Conservation (phyloP, 2,113 vertebrate species). For the Philantomba maxwellii region DNA sequence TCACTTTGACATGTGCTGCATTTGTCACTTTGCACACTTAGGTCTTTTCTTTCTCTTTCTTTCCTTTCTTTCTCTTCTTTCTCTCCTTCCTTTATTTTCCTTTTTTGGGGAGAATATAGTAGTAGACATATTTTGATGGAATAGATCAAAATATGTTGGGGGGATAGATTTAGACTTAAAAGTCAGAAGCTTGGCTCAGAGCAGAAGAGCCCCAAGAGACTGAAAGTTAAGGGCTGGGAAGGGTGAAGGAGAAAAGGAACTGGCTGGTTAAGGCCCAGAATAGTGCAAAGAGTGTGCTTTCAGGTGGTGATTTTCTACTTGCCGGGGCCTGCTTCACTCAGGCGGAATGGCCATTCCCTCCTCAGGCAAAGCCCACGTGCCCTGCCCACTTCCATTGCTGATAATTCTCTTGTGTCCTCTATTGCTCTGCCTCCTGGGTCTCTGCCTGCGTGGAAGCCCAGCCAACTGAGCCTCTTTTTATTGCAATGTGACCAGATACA, state of each 20-base stretch:
- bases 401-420: background rate
- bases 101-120: background rate
- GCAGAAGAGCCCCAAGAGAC: background rate
- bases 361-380: background rate
- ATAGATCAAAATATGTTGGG: background rate
- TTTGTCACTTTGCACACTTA: background rate
- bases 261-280: background rate
- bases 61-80: background rate
- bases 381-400: background rate
- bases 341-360: background rate
- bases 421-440: background rate
- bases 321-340: background rate
- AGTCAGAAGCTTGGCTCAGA: background rate
- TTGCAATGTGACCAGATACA: background rate
- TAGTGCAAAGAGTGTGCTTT: background rate
- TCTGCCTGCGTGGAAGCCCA: background rate
- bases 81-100: background rate
- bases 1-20: background rate
- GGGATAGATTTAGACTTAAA: background rate
- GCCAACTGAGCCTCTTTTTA: constrained; percentile 19
- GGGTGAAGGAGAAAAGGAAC: background rate
- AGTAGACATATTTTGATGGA: background rate
- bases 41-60: background rate
- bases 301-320: background rate
- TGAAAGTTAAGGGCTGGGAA: background rate